Conservation (phyloP, 2,797 vertebrate genomes). For the Macroramphosus scolopax region DNA sequence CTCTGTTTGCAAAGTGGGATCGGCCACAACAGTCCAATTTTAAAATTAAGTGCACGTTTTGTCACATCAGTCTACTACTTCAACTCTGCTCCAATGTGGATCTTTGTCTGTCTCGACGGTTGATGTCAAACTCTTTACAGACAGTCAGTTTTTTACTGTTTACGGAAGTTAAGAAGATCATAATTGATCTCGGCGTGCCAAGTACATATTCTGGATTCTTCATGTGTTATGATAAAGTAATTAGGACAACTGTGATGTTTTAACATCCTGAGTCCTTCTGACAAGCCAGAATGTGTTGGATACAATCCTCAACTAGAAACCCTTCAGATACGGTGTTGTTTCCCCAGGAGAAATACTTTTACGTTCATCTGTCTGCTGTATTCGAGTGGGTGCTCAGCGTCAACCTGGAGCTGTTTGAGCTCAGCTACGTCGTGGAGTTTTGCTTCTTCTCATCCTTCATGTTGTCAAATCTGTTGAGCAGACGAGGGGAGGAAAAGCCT, state of each 20-base stretch:
- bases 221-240: no score
- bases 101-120: no score
- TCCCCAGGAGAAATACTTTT: constrained; percentile 45
- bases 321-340: constrained; percentile 72
- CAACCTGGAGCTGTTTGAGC: constrained; percentile 80
- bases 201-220: no score
- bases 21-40: constrained; percentile 10
- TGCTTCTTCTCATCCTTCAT: constrained; percentile 77
- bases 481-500: constrained; percentile 70
- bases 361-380: constrained; percentile 70
- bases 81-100: no score
- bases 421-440: constrained; percentile 77
- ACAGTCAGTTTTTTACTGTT: no score
- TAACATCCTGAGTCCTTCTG: neutral
- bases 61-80: no score
- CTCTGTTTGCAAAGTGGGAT: constrained; percentile 62
- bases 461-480: constrained; percentile 71
- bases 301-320: constrained; percentile 54
- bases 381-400: constrained; percentile 79
- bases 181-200: no score
- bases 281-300: neutral
- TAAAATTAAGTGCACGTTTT: neutral
- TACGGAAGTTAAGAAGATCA: no score
- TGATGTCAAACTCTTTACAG: no score
- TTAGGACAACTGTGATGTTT: no score